Percentiles rank a stretch among this genome's conserved stretches.
Evolutionary conservation across 2,888 invertebrate genomes (phyloP).

Genomic region (Pseudanteris insignis): DNA sequence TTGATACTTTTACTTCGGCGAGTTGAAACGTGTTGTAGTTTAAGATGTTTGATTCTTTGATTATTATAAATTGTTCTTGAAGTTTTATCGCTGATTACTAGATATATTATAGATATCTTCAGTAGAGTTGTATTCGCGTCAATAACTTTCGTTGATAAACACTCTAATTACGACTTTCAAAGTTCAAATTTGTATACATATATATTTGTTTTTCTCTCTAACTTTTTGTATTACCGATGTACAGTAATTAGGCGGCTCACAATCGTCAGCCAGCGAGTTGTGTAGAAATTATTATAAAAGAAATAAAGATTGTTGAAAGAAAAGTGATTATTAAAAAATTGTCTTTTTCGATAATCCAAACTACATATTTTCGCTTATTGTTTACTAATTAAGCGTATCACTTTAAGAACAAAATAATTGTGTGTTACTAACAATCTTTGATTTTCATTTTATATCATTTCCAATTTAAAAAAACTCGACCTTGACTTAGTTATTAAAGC

Average conservation of each 20-base stretch:
- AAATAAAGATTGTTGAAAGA: constrained; percentile 39
- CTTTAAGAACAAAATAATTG: constrained; percentile 15
- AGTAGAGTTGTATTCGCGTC: constrained; percentile 28
- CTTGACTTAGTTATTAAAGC: no score
- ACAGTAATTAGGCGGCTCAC: constrained; percentile 14
- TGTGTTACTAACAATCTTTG: no score
- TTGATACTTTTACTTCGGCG: constrained; percentile 10
- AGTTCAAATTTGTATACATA: constrained; percentile 31
- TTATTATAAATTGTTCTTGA: constrained; percentile 34
- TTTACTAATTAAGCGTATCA: constrained; percentile 18
- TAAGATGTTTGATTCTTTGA: constrained; percentile 35
- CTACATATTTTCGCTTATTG: no score
- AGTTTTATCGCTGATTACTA: constrained; percentile 36
- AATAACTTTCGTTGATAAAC: constrained; percentile 18
- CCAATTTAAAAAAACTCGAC: no score
- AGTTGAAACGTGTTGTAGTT: constrained; percentile 22
- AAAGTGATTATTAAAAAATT: no score
- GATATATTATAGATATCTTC: constrained; percentile 30
- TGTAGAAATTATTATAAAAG: constrained; percentile 35
- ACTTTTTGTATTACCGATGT: constrained; percentile 32
- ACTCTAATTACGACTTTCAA: constrained; percentile 16
- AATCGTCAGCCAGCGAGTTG: constrained; percentile 9
- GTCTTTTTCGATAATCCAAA: no score
- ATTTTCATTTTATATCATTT: no score
- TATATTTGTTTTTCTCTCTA: constrained; percentile 14